A percentile compares a stretch with the other conserved stretches of the same genome.
Evolutionary conservation across 2,113 vertebrate species (phyloP).

Genomic region (Pogonocichla stellata): DNA sequence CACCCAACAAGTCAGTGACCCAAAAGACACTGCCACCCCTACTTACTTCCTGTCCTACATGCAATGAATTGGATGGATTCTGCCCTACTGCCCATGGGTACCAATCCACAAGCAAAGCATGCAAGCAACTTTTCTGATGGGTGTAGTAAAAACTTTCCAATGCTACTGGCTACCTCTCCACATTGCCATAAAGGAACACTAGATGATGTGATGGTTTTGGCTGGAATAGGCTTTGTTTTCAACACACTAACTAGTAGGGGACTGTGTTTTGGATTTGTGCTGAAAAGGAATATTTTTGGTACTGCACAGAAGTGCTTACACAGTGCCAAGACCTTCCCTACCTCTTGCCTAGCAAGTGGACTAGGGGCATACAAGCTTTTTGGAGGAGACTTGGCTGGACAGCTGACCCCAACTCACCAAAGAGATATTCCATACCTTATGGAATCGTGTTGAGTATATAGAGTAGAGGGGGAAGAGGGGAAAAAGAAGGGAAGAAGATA

Average conservation of each 20-base stretch:
- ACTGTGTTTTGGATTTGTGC: neutral
- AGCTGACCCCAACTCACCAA: neutral
- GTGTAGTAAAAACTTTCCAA: neutral
- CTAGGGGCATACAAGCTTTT: neutral
- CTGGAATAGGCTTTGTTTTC: neutral
- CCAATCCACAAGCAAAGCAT: neutral
- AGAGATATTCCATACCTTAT: neutral
- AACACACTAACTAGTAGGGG: neutral
- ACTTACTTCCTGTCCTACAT: fast-evolving
- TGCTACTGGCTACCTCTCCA: neutral
- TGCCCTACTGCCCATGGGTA: neutral
- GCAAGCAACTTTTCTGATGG: neutral
- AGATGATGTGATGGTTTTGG: neutral
- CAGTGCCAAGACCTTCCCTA: neutral
- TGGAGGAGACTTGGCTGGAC: neutral
- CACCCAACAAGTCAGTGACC: neutral
- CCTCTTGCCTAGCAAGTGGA: neutral
- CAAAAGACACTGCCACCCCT: neutral
- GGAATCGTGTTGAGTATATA: neutral
- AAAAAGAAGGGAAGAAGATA: neutral
- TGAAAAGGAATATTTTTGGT: neutral
- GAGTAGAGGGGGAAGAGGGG: neutral
- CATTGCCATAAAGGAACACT: neutral
- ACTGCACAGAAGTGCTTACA: neutral
- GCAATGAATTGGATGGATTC: neutral